These are phyloP conservation scores for Caranx ignobilis DNA, from an alignment of 2,113 vertebrate genomes.

Conservation along the genomic window DNA sequence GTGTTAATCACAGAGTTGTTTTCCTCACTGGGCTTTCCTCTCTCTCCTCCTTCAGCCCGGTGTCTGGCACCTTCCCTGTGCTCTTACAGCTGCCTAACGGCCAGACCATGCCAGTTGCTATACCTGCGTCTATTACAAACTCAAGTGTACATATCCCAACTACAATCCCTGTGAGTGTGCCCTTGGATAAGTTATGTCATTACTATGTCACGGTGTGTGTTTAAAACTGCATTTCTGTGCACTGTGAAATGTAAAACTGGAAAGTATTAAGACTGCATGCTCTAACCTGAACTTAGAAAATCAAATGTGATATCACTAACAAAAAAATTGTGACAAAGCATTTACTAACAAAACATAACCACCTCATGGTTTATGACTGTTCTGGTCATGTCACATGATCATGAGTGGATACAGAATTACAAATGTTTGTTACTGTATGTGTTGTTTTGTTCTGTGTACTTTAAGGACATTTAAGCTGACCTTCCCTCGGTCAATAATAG, in stretches of 20 bases:
- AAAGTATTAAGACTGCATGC: not conserved
- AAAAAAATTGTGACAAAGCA: not conserved
- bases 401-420: not conserved
- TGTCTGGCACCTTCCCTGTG: constrained; percentile 97
- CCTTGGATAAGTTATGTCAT: not conserved
- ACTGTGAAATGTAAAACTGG: not conserved
- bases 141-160: constrained; percentile 97
- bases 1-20: not conserved
- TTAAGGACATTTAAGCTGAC: not conserved
- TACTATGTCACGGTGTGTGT: constrained; percentile 20
- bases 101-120: constrained; percentile 98
- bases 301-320: not conserved
- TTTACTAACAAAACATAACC: not conserved
- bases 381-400: not conserved
- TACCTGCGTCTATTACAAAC: constrained; percentile 97
- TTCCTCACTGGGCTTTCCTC: constrained; percentile 61
- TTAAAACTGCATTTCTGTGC: not conserved
- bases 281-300: not conserved
- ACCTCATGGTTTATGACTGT: not conserved
- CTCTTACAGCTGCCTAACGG: constrained; percentile 98
- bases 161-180: constrained; percentile 94
- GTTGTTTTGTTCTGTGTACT: not conserved
- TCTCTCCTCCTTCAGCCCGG: constrained; percentile 90
- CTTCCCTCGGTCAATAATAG: not conserved
- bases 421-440: not conserved